phyloP scores from a whole-genome alignment of 2,113 vertebrate genomes.

The Fregata magnificens region DNA sequence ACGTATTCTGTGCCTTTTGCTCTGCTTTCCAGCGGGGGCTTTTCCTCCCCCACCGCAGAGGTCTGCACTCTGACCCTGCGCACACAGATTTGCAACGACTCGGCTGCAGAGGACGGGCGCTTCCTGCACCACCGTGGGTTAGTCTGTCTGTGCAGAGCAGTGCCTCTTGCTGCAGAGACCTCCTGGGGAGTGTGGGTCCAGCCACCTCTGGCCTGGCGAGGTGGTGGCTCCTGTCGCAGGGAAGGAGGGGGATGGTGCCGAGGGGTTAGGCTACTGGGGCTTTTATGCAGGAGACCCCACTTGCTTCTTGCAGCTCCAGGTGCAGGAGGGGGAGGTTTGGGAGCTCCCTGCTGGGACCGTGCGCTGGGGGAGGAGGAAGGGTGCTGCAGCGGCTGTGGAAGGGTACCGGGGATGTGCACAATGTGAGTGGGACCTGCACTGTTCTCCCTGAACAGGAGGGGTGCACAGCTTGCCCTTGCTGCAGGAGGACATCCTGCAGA shows the following conservation, averaged over 20 bases:
- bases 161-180: background rate
- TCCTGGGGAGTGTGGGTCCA: accelerated
- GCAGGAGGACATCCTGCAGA: background rate
- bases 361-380: background rate
- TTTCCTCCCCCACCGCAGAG: background rate
- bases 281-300: background rate
- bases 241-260: background rate
- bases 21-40: background rate
- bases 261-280: background rate
- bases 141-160: background rate
- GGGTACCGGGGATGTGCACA: background rate
- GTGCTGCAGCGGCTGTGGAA: background rate
- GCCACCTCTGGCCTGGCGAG: background rate
- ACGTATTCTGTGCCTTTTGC: background rate
- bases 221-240: background rate
- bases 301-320: background rate
- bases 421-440: accelerated
- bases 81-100: background rate
- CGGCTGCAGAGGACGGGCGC: accelerated
- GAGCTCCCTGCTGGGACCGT: background rate
- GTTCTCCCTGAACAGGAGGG: background rate
- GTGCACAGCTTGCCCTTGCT: background rate
- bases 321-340: background rate
- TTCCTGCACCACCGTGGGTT: accelerated
- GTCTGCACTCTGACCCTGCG: background rate